phyloP scores from a whole-genome alignment of 2,113 vertebrate genomes.

The Cyprinodon tularosa region DNA sequence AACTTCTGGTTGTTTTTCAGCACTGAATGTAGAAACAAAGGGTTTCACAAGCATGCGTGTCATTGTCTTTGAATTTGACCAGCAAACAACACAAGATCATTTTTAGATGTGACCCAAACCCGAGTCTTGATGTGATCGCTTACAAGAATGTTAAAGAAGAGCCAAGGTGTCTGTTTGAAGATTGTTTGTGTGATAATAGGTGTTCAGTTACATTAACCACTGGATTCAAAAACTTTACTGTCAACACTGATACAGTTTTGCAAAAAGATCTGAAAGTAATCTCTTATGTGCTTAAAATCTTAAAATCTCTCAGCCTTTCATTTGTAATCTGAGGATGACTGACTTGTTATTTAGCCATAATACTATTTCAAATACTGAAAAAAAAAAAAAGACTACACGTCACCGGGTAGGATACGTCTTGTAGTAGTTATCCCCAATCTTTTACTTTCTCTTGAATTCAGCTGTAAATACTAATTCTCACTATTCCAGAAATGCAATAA shows the following conservation, averaged over 20 bases:
- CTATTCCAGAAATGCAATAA: conserved; percentile 69
- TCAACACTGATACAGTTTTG: conserved; percentile 24
- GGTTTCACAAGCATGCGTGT: conserved; percentile 44
- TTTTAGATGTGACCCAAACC: conserved; percentile 20
- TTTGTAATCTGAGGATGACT: conserved; percentile 11
- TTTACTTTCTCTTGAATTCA: conserved; percentile 44
- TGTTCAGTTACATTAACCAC: conserved; percentile 47
- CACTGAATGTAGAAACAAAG: conserved; percentile 70
- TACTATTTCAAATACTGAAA: conserved; percentile 20
- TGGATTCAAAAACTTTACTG: conserved; percentile 36
- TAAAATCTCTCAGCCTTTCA: conserved; percentile 22
- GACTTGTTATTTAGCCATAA: conserved; percentile 31
- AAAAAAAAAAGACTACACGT: conserved; percentile 9
- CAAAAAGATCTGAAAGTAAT: conserved; percentile 4
- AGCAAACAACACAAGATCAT: conserved; percentile 54
- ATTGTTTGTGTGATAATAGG: conserved; percentile 43
- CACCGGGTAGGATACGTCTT: conserved; percentile 30
- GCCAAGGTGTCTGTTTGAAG: conserved; percentile 52
- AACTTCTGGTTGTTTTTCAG: conserved; percentile 41
- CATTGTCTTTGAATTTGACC: conserved; percentile 51
- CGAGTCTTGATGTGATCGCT: conserved; percentile 11
- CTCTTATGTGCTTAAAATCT: conserved; percentile 26
- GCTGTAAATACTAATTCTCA: conserved; percentile 73
- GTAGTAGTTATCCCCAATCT: conserved; percentile 38
- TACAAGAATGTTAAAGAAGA: conserved; percentile 28